Percentiles rank a stretch among this genome's conserved stretches.
Conservation (phyloP, 2,888 invertebrate species). For the Diloba caeruleocephala region DNA sequence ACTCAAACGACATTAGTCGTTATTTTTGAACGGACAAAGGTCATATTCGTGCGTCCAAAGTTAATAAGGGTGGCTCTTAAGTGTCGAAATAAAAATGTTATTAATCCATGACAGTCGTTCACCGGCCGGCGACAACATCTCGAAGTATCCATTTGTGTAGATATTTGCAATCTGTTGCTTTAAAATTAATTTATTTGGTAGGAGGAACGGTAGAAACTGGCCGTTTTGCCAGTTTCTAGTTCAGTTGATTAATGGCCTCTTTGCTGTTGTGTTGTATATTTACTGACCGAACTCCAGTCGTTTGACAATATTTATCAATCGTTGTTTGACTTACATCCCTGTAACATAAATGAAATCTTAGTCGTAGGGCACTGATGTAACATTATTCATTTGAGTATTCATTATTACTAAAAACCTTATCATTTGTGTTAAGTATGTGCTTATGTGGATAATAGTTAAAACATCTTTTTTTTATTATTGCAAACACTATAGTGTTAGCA, state of each 20-base stretch:
- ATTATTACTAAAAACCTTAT: too few relatives aligned
- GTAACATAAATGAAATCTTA: conserved; percentile 8
- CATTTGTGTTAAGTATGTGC: too few relatives aligned
- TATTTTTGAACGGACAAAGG: background rate
- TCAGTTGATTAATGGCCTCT: conserved; percentile 15
- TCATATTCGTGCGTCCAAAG: conserved; percentile 2
- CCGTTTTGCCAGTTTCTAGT: too few relatives aligned
- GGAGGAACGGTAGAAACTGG: conserved; percentile 1
- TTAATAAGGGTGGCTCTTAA: conserved; percentile 25
- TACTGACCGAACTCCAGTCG: background rate
- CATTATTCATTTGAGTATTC: background rate
- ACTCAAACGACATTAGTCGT: conserved; percentile 19
- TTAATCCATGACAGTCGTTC: conserved; percentile 32
- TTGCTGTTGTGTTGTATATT: conserved; percentile 4
- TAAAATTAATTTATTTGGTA: conserved; percentile 14
- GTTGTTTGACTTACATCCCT: conserved; percentile 5
- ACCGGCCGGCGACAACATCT: conserved; percentile 12
- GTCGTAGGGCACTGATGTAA: background rate
- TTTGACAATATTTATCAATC: conserved; percentile 15
- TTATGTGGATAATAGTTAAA: too few relatives aligned
- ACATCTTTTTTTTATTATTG: too few relatives aligned
- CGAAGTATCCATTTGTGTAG: conserved; percentile 1
- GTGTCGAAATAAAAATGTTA: conserved; percentile 45
- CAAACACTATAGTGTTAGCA: too few relatives aligned
- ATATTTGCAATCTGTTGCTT: too few relatives aligned